Evolutionary conservation across 2,113 vertebrate genomes (phyloP), one percentile per base, ranked within the genome.

Genomic region (Ondatra zibethicus): DNA sequence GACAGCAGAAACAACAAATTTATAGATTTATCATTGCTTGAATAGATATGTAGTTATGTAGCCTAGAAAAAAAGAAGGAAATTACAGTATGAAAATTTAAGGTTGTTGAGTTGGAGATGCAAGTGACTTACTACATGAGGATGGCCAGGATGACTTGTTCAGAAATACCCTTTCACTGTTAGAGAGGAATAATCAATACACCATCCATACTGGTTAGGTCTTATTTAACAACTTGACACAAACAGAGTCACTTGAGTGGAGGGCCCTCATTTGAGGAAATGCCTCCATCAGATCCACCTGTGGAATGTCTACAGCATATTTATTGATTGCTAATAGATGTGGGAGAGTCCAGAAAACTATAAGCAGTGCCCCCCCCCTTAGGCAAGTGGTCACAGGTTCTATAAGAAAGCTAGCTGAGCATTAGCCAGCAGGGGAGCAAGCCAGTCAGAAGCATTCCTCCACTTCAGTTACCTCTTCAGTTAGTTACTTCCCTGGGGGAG

Each of bases 1-100:
- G 39, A 72, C 92, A 95, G 27, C 39, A 97, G 63, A 96, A 96
- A 55, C n/a, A 87, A 50, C 21, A 96, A 84, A 11, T 11, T 76
- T 80, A 93, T 90, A 88, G 47, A 5, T 93, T 61, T 55, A 81
- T 76, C 39, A 90, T 42, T 95, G 33, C 11, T 78, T 39, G 2
- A 47, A 63, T 5, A 91, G 31, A 27, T 96, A 95, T 31, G 73
- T 93, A 33, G 17, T 91, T 68, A 63, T 36, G 73, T 47, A 91
- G 91, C 13, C 47, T 80, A 75, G n/a, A 91, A 70, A 96, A 5
- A 45, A 68, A 19, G 16, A 86, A 89, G 3, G 7, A 81, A 95
- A 68, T 2, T 94, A 13, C 9, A 96, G 31, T 85, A 42, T 92
- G 23, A 55, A 97, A 78, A 8, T 29, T 52, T 86, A 96, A 93